Evolutionary conservation across 2,888 invertebrate genomes (phyloP), one percentile per base, ranked within the genome.

Genomic region (Ormyrus rosae): DNA sequence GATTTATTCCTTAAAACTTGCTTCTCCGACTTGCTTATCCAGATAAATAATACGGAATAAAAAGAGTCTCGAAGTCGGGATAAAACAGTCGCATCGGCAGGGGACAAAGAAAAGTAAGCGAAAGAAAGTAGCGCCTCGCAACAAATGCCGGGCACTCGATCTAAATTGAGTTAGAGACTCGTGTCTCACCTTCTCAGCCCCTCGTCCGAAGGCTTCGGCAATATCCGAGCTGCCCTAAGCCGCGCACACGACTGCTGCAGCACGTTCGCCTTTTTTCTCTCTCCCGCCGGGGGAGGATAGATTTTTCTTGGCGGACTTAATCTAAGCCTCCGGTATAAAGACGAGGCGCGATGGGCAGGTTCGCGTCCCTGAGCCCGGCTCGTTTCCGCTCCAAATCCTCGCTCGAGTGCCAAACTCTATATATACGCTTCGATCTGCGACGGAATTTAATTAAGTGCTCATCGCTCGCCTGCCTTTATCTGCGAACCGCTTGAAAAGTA

Each of bases 121-220:
- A 77, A 85, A 83, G 84, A 83, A 85, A 63, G 58, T 53, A 86
- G 70, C 69, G 65, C 84, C 85, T 84, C 83, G 86, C 89, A 90
- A 91, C 89, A 91, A 91, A 91, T 91, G 91, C 88, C 85, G 86
- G 87, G 86, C 89, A 90, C 91, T 91, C 91, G 91, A 91, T 91
- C 91, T 91, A 90, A 91, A 91, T 91, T 90, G 91, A 90, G 91
- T 91, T 90, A 91, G 87, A 88, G 88, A 87, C 85, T 85, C n/a
- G 60, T 76, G 82, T 55, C 77, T 81, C 68, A 81, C 19, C 34
- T 34, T 34, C 34, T 34, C 34, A 34, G 34, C 34, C 70, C 68
- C 68, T 75, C 80, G 65, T 55, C 78, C 84, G 10, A 2, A 19
- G 67, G 11, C 84, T 83, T 83, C 80, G 80, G 82, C 83, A 84